Conservation (phyloP, 2,888 invertebrate genomes). For the Orthosia gracilis region DNA sequence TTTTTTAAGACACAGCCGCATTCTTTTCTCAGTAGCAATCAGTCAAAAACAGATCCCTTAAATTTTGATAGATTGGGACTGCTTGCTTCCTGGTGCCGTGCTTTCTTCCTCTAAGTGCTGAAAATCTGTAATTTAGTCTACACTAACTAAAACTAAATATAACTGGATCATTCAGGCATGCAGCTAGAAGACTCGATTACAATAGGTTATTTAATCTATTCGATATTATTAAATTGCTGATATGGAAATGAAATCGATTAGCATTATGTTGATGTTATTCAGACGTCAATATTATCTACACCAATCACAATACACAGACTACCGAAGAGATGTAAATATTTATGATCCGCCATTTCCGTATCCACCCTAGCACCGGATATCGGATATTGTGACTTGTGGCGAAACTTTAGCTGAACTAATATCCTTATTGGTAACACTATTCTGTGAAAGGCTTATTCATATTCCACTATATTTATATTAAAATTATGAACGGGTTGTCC, state of each 20-base stretch:
- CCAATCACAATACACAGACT: background rate
- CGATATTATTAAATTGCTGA: background rate
- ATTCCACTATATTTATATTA: too few relatives aligned
- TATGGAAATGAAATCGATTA: conserved; percentile 14
- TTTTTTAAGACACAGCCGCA: too few relatives aligned
- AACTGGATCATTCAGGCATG: too few relatives aligned
- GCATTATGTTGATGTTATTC: conserved; percentile 29
- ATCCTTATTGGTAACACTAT: conserved; percentile 2
- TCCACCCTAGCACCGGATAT: conserved; percentile 31
- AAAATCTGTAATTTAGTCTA: too few relatives aligned
- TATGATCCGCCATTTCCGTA: conserved; percentile 19
- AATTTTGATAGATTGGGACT: too few relatives aligned
- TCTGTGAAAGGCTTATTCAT: too few relatives aligned
- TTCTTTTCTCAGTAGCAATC: too few relatives aligned
- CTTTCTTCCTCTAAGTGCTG: too few relatives aligned
- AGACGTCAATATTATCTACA: conserved; percentile 12
- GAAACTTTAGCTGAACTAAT: background rate
- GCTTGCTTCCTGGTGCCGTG: too few relatives aligned
- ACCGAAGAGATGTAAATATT: conserved; percentile 29
- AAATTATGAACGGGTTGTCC: too few relatives aligned
- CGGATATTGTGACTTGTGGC: conserved; percentile 20
- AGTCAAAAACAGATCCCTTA: too few relatives aligned
- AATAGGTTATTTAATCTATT: background rate
- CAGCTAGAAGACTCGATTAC: background rate
- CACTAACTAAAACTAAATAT: too few relatives aligned